Percentiles rank a stretch among this genome's conserved stretches.
phyloP scores from a whole-genome alignment of 1,140 invertebrate genomes.

The Phthorimaea operculella region DNA sequence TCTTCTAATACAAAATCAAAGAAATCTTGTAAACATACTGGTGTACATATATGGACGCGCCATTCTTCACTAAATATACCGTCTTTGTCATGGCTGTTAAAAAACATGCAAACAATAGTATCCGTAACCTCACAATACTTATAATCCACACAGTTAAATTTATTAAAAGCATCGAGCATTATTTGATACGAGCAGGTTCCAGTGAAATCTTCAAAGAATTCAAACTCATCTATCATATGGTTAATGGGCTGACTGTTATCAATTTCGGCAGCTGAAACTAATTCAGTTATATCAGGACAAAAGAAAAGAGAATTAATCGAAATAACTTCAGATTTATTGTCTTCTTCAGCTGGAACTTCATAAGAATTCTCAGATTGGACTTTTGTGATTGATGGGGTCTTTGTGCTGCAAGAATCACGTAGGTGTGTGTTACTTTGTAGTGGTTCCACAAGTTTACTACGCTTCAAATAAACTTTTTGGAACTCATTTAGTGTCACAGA shows the following conservation, averaged over 20 bases:
- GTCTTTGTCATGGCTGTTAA: constrained; percentile 46
- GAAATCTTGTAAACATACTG: constrained; percentile 67
- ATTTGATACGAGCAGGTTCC: constrained; percentile 36
- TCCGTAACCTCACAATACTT: constrained; percentile 59
- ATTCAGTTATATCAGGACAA: constrained; percentile 53
- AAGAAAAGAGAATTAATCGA: constrained; percentile 44
- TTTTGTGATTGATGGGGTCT: constrained; percentile 28
- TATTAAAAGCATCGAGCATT: constrained; percentile 47
- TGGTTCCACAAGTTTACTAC: constrained; percentile 47
- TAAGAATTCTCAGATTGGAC: constrained; percentile 8
- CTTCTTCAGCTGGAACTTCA: constrained; percentile 9
- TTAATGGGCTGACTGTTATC: constrained; percentile 30
- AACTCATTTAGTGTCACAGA: constrained; percentile 39
- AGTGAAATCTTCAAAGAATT: constrained; percentile 60
- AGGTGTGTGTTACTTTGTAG: constrained; percentile 27
- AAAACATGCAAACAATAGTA: constrained; percentile 50
- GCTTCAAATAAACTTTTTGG: constrained; percentile 53
- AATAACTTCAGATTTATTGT: constrained; percentile 21
- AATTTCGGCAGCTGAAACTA: constrained; percentile 52
- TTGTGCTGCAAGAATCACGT: constrained; percentile 20
- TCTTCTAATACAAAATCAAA: constrained; percentile 67
- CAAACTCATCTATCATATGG: constrained; percentile 50
- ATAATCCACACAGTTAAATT: constrained; percentile 58
- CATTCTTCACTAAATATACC: constrained; percentile 44
- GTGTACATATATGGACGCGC: constrained; percentile 60